Evolutionary conservation across 2,888 invertebrate genomes (phyloP), one percentile per base, ranked within the genome.

Genomic region (Ectemnius cavifrons): DNA sequence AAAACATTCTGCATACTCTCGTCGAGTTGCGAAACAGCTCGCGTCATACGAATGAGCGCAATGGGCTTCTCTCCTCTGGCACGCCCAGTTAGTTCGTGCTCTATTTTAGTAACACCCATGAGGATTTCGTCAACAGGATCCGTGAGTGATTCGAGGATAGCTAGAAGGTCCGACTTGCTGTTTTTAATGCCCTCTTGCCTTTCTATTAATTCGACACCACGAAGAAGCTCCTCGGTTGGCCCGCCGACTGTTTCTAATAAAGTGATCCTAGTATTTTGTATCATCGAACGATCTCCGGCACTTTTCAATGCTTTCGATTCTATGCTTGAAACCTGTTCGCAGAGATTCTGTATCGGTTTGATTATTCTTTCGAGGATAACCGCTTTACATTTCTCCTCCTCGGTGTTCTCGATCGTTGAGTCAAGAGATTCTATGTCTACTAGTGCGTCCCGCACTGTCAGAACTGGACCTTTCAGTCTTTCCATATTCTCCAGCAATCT

Each of bases 121-220:
- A 89, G 60, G 62, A 90, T 90, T 64, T 90, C 90, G 71, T 90
- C 90, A 0, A 94, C 90, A 0, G 95, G 91, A 70, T 91, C 91
- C 0, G 91, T 88, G 59, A 91, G 78, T 0, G 91, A 89, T 71
- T 92, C 91, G 20, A 92, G 63, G 27, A 91, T 88, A 2, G 88
- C 82, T 3, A 88, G 78, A 5, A 87, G 60, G 72, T 89, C 89
- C 0, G 85, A 83, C 74, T 86, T 86, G 0, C 78, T 65, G 14
- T 72, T 81, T 3, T 79, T 83, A 2, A 76, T 72, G 23, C 66
- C 83, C 59, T 82, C 82, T 14, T 87, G 85, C 1, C 83, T 76
- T 57, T 85, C 87, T 47, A 90, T 87, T 46, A 90, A 71, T 73
- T 90, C 90, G 62, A 88, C 79, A 2, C 89, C 89, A 0, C 90